Base-by-base conservation (phyloP, 2,113 vertebrate genomes). In the Colistium nudipinnis region DNA sequence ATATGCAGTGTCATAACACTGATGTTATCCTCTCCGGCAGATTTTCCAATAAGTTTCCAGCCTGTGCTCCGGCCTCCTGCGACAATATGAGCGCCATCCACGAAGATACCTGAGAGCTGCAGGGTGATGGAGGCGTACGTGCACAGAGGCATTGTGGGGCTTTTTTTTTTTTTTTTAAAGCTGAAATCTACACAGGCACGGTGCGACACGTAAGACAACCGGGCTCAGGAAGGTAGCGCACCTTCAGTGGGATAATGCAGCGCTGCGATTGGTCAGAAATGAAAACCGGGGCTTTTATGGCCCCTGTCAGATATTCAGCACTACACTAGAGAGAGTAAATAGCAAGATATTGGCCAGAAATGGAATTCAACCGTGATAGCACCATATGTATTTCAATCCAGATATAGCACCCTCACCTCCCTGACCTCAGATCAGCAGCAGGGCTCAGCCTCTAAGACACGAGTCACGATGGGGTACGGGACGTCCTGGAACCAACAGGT, bases 1-100 rank as follows among this genome's bases (percentile, higher is more conserved):
- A 93, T 93, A 93, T 92, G 91, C 78, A 89, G 88, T 92, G 90
- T 92, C 93, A 93, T 92, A 93, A 93, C 89, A 91, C 91, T 84
- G 90, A 92, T 93, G 88, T 91, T 92, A 92, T 92, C 91, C 81
- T 81, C 86, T 81, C 81, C 69, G 77, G 83, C 76, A 86, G 79
- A 90, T 92, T 90, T 92, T 92, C 88, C 92, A 93, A 93, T 93
- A 94, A 93, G 89, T 81, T 68, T n/a, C 76, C 57, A 78, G 85
- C 62, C 75, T 64, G 45, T 49, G 79, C 74, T 65, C 48, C 54
- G 30, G 86, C 79, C 81, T 87, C 81, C 85, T 82, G 75, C 83
- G 83, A 90, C 81, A 85, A 89, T 76, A 86, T 90, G 87, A 89
- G 84, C 71, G 78, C 78, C 70, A 78, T 80, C 83, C 78, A 82